Percentiles rank a stretch among this genome's conserved stretches.
Conservation (phyloP, 2,888 invertebrate species). For the Sarcophaga carnaria region DNA sequence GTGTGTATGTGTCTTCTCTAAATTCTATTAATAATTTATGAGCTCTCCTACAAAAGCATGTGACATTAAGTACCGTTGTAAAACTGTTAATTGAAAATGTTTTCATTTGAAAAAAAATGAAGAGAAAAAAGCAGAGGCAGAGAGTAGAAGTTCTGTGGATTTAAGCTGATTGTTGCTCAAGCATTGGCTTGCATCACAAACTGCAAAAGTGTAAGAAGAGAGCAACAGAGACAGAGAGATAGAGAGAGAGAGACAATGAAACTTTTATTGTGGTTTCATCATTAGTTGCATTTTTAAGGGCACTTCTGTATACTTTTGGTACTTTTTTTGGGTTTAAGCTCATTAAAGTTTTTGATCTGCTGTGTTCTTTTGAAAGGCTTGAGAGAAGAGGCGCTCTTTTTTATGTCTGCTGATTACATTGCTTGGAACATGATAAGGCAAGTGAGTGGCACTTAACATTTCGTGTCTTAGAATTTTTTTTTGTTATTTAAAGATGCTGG, state of each 20-base stretch:
- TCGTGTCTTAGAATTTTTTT: not conserved
- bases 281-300: slow-evolving; percentile 59
- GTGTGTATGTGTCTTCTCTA: not conserved
- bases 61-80: slow-evolving; percentile 34
- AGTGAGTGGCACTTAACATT: not conserved
- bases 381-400: not conserved
- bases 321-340: slow-evolving; percentile 44
- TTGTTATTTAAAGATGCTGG: too few species aligned
- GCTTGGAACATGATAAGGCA: not conserved
- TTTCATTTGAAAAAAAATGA: not conserved
- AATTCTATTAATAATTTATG: slow-evolving; percentile 42
- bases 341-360: slow-evolving; percentile 49
- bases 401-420: not conserved
- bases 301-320: slow-evolving; percentile 25
- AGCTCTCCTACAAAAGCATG: slow-evolving; percentile 17
- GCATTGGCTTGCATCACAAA: too few species aligned
- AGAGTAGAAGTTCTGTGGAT: not conserved
- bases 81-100: slow-evolving; percentile 25
- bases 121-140: too few species aligned
- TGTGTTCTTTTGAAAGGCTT: slow-evolving; percentile 24
- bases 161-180: slow-evolving; percentile 35
- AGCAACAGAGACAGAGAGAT: not conserved
- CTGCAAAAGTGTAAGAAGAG: too few species aligned
- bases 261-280: slow-evolving; percentile 55
- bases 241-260: not conserved